Evolutionary conservation across 1,140 invertebrate species (phyloP).

Genomic region (Zophobas atratus): DNA sequence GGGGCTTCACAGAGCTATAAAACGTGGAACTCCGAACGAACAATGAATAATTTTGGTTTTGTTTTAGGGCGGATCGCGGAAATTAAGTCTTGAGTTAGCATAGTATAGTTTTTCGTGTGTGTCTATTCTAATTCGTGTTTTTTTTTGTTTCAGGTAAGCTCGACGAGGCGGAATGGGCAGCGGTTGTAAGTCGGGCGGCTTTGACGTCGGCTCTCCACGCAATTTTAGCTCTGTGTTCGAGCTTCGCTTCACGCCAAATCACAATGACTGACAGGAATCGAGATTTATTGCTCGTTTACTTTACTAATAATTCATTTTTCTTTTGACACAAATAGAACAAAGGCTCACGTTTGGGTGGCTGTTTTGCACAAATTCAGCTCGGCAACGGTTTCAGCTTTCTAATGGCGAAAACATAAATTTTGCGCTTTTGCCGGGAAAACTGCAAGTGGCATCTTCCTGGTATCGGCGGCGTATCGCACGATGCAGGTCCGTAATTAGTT

Average conservation of each 20-base stretch:
- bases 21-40: neutral
- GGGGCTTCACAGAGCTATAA: neutral
- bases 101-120: too few species aligned
- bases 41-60: too few species aligned
- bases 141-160: conserved; percentile 39
- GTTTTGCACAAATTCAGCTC: conserved; percentile 51
- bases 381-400: conserved; percentile 51
- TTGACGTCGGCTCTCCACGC: conserved; percentile 17
- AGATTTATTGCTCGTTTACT: conserved; percentile 68
- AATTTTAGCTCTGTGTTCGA: conserved; percentile 37
- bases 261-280: conserved; percentile 67
- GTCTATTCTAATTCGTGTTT: neutral
- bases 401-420: conserved; percentile 43
- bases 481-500: conserved; percentile 28
- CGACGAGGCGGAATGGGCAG: neutral
- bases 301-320: conserved; percentile 68
- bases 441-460: conserved; percentile 6
- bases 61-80: too few species aligned
- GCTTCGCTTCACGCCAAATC: conserved; percentile 62
- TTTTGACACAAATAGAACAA: conserved; percentile 67
- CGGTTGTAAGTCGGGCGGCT: conserved; percentile 19
- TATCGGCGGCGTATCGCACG: neutral
- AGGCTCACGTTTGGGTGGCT: conserved; percentile 56
- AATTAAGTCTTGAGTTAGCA: too few species aligned
- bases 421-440: conserved; percentile 9